phyloP scores from a whole-genome alignment of 2,888 invertebrate species.

The Yponomeuta malinellus region DNA sequence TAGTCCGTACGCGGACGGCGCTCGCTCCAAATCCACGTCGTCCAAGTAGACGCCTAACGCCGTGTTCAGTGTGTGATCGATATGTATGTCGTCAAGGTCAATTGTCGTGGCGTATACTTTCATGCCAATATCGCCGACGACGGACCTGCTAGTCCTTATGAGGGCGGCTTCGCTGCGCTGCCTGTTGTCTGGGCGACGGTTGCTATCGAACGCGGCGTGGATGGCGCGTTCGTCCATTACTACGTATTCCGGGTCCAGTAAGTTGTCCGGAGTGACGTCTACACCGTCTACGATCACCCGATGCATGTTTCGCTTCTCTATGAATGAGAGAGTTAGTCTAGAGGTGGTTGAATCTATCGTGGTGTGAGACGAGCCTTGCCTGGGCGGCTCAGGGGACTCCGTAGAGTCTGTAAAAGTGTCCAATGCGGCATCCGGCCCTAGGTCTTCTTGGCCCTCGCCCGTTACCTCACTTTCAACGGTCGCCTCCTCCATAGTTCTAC shows the following conservation, averaged over 20 bases:
- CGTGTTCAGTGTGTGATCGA: slow-evolving; percentile 65
- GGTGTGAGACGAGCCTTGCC: background rate
- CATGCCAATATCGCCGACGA: slow-evolving; percentile 39
- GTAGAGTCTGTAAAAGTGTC: background rate
- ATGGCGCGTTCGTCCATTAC: slow-evolving; percentile 47
- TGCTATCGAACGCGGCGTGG: slow-evolving; percentile 56
- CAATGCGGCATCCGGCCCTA: background rate
- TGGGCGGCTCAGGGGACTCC: background rate
- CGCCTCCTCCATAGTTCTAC: background rate
- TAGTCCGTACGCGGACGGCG: slow-evolving; percentile 61
- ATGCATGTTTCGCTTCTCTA: slow-evolving; percentile 45
- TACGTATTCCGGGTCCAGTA: slow-evolving; percentile 41
- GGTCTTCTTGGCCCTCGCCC: background rate
- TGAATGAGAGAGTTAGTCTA: slow-evolving; percentile 27
- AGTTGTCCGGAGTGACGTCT: slow-evolving; percentile 55
- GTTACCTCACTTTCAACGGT: background rate
- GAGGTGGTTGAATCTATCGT: background rate
- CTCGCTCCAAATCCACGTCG: slow-evolving; percentile 41
- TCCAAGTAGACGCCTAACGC: slow-evolving; percentile 44
- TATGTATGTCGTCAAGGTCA: slow-evolving; percentile 68
- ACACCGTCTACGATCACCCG: slow-evolving; percentile 37
- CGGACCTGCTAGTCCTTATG: slow-evolving; percentile 34
- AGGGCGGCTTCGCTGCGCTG: slow-evolving; percentile 38
- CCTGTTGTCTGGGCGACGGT: slow-evolving; percentile 30
- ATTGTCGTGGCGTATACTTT: slow-evolving; percentile 66